Percentiles rank a stretch among this genome's conserved stretches.
These are phyloP conservation scores for Chaitophorus viminalis DNA, from an alignment of 2,888 invertebrate species.

Conservation along the genomic window DNA sequence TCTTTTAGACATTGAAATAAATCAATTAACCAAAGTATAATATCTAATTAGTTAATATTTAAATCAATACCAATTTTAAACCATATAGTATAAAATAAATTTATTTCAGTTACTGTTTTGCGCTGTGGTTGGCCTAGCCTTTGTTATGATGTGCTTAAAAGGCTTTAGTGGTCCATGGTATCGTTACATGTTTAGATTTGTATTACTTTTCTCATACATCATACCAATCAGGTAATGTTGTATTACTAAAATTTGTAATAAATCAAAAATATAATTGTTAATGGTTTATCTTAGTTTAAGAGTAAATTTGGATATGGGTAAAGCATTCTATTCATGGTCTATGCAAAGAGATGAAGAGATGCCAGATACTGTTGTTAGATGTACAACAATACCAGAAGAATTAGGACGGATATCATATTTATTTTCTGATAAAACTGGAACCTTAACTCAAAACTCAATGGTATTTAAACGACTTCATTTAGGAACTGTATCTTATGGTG, in stretches of 20 bases:
- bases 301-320: slow-evolving; percentile 99
- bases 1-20: slow-evolving; percentile 93
- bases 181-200: slow-evolving; percentile 94
- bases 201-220: slow-evolving; percentile 97
- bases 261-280: neutral
- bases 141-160: slow-evolving; percentile 96
- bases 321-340: slow-evolving; percentile 96
- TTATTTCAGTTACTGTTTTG: slow-evolving; percentile 78
- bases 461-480: slow-evolving; percentile 94
- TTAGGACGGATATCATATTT: slow-evolving; percentile 95
- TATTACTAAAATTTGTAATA: neutral
- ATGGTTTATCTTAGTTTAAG: slow-evolving; percentile 76
- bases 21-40: slow-evolving; percentile 90
- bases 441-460: slow-evolving; percentile 99
- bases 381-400: slow-evolving; percentile 98
- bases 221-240: slow-evolving; percentile 88
- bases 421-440: slow-evolving; percentile 98
- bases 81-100: slow-evolving; percentile 6
- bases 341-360: slow-evolving; percentile 94
- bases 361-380: slow-evolving; percentile 92
- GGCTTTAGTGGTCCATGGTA: slow-evolving; percentile 98
- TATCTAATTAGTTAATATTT: slow-evolving; percentile 19
- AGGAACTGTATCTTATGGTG: slow-evolving; percentile 90
- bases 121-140: slow-evolving; percentile 88
- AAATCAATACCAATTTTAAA: neutral